Evolutionary conservation across 1,140 invertebrate genomes (phyloP), one percentile per base, ranked within the genome.

Genomic region (Diorhabda elongata): DNA sequence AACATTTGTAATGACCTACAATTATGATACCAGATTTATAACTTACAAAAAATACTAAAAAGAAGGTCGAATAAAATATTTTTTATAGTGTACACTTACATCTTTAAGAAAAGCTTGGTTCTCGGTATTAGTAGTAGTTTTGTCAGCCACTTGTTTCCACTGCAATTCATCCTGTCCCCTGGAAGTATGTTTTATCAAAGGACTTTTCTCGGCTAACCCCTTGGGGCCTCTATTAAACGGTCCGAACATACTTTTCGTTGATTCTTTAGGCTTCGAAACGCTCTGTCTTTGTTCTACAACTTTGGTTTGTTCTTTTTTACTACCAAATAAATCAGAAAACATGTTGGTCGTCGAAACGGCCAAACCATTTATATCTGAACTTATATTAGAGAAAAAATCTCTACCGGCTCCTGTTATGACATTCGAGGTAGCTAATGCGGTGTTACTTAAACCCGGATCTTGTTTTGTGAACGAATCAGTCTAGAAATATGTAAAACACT

Each of bases 341-440:
- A 96, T 94, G 76, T 89, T 94, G 4, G 92, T 91, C 0, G 95
- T 96, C 76, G 94, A 93, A 5, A 92, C 90, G 42, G 94, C 94
- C 61, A 96, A 87, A 4, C 93, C 94, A 80, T 96, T 97, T 44
- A 96, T 84, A 81, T 95, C 93, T 41, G 87, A 93, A 75, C 92
- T 92, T 75, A 96, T 92, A 77, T 94, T 94, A 67, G 92, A 93
- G 76, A 96, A 92, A 81, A 96, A 95, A 79, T 95, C 93, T 61
- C 92, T 83, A 43, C 89, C 85, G n/a, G 87, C 84, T 3, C 84
- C 83, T 9, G 83, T 77, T 63, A 84, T 73, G 8, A 81, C 73
- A 47, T 74, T 76, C 43, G 76, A 80, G 74, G 82, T 82, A 67
- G 82, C 81, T 26, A 82, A 82, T 65, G 84, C 44, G 52, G 80